phyloP scores from a whole-genome alignment of 2,888 invertebrate species.

The Dione vanillae region DNA sequence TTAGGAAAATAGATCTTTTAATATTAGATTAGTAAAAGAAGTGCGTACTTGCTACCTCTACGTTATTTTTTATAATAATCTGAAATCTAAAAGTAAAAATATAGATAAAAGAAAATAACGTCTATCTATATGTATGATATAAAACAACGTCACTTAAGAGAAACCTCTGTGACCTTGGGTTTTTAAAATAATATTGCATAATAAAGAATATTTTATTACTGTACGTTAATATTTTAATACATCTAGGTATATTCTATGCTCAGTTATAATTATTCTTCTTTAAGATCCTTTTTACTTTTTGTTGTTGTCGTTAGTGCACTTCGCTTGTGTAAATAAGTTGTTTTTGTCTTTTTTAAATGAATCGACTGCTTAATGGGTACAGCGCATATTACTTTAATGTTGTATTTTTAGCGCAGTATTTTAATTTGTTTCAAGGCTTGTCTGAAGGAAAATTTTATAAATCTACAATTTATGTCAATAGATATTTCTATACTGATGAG shows the following conservation, averaged over 20 bases:
- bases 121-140: too few species aligned
- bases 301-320: constrained; percentile 21
- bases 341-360: constrained; percentile 22
- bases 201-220: neutral
- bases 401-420: constrained; percentile 16
- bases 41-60: too few species aligned
- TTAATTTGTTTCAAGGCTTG: constrained; percentile 13
- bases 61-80: too few species aligned
- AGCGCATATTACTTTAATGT: constrained; percentile 15
- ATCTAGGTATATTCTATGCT: neutral
- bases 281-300: constrained; percentile 6
- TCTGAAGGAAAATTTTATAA: constrained; percentile 5
- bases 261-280: neutral
- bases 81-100: too few species aligned
- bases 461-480: neutral
- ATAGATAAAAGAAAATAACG: too few species aligned
- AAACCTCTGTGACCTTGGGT: neutral
- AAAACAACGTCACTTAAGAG: neutral
- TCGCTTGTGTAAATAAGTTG: constrained; percentile 14
- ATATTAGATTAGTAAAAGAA: too few species aligned
- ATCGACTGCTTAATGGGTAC: constrained; percentile 25
- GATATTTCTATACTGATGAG: neutral
- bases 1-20: too few species aligned
- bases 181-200: neutral
- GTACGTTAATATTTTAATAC: neutral